Percentiles rank a stretch among this genome's conserved stretches.
phyloP scores from a whole-genome alignment of 2,113 vertebrate species.

The Fulmarus glacialis region DNA sequence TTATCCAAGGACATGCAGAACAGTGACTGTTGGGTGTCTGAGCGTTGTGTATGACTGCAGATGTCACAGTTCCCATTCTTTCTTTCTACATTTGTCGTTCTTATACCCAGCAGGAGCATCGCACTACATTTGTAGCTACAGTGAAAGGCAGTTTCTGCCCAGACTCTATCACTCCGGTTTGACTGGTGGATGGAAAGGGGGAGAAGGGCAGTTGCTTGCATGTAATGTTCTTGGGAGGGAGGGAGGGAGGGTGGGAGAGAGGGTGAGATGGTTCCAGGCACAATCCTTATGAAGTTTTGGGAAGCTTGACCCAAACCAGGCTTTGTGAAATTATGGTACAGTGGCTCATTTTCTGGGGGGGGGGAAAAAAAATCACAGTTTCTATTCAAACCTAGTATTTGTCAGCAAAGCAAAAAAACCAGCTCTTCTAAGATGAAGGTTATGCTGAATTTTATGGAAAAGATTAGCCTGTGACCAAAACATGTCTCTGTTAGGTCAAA shows the following conservation, averaged over 20 bases:
- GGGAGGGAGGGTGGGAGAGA: too few species aligned
- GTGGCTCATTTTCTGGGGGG: background rate
- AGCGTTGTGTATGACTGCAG: background rate
- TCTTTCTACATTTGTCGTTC: background rate
- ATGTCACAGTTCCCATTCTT: background rate
- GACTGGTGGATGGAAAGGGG: background rate
- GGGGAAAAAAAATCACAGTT: background rate
- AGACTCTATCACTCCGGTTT: background rate
- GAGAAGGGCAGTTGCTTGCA: background rate
- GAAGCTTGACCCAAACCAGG: background rate
- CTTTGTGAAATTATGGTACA: background rate
- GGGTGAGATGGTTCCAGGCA: background rate
- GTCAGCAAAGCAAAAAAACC: accelerated
- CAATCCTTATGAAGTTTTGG: background rate
- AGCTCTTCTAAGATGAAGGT: background rate
- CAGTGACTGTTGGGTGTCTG: background rate
- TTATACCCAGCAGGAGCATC: background rate
- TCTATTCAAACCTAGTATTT: background rate
- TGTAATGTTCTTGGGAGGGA: background rate
- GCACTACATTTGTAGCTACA: background rate
- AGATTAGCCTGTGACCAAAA: background rate
- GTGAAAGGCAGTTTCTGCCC: background rate
- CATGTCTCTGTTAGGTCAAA: background rate
- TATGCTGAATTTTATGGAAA: background rate
- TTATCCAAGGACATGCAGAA: background rate